These are phyloP conservation scores for Cephonodes hylas DNA, from an alignment of 2,888 invertebrate species.

Conservation along the genomic window DNA sequence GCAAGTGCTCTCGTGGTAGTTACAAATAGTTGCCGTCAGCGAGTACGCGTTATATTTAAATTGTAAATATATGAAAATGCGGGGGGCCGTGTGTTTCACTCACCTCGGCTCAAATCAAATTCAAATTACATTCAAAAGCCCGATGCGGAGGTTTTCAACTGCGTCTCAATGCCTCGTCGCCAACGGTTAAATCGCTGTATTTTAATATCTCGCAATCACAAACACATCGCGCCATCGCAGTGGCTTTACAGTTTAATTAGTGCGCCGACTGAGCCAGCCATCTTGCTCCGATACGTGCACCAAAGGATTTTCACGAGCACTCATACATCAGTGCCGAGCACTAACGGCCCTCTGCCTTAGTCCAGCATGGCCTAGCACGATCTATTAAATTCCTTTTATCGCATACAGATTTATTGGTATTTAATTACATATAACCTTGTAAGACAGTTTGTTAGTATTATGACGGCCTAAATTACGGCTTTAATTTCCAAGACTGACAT, in stretches of 20 bases:
- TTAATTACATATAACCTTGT: no score
- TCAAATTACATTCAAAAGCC: constrained; percentile 5
- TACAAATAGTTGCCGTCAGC: background rate
- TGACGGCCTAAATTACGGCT: no score
- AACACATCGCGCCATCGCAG: background rate
- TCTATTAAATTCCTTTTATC: no score
- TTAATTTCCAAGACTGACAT: no score
- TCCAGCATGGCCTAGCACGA: no score
- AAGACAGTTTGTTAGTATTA: no score
- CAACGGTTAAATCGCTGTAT: background rate
- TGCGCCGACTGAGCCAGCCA: no score
- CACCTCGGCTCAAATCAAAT: constrained; percentile 2
- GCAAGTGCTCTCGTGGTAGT: background rate
- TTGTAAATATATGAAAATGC: constrained; percentile 8
- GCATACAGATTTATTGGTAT: no score
- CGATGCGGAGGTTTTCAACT: background rate
- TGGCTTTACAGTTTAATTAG: background rate
- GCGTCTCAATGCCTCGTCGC: background rate
- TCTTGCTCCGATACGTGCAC: no score
- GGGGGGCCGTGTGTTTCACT: background rate
- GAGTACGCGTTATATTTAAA: constrained; percentile 3
- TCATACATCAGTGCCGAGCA: no score
- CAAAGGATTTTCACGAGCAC: no score
- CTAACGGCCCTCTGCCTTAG: no score
- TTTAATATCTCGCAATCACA: constrained; percentile 6